Conservation (phyloP, 2,888 invertebrate genomes). For the Prionchulus punctatus region DNA sequence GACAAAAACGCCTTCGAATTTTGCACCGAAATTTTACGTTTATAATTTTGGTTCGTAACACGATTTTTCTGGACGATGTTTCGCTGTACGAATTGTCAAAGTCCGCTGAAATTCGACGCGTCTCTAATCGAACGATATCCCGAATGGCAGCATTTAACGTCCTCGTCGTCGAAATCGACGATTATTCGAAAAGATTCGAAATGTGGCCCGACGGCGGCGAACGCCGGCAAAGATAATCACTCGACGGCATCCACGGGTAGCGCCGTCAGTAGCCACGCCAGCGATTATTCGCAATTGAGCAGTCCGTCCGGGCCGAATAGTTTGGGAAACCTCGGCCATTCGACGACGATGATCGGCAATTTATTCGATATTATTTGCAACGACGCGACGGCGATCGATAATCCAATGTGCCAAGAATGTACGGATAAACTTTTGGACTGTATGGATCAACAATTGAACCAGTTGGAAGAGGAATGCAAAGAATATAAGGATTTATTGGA, state of each 20-base stretch:
- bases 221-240: not conserved
- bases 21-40: too few relatives aligned
- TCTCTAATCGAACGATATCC: conserved; percentile 8
- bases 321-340: conserved; percentile 9
- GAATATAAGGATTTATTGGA: conserved; percentile 6
- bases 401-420: conserved; percentile 18
- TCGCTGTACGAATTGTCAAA: conserved; percentile 6
- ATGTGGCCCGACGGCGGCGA: not conserved
- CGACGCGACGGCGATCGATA: conserved; percentile 7
- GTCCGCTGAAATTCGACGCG: conserved; percentile 3
- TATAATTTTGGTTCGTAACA: too few relatives aligned
- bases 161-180: not conserved
- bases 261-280: not conserved
- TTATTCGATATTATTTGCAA: conserved; percentile 10
- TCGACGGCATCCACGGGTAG: not conserved
- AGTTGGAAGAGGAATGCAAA: conserved; percentile 15
- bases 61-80: not conserved
- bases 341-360: conserved; percentile 9
- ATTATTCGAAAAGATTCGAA: not conserved
- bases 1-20: too few relatives aligned
- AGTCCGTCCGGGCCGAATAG: not conserved
- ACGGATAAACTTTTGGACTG: conserved; percentile 19
- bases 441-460: conserved; percentile 20
- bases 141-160: conserved; percentile 10
- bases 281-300: too few relatives aligned